A percentile compares a stretch with the other conserved stretches of the same genome.
Evolutionary conservation across 1,140 invertebrate genomes (phyloP).

Genomic region (Samia ricini): DNA sequence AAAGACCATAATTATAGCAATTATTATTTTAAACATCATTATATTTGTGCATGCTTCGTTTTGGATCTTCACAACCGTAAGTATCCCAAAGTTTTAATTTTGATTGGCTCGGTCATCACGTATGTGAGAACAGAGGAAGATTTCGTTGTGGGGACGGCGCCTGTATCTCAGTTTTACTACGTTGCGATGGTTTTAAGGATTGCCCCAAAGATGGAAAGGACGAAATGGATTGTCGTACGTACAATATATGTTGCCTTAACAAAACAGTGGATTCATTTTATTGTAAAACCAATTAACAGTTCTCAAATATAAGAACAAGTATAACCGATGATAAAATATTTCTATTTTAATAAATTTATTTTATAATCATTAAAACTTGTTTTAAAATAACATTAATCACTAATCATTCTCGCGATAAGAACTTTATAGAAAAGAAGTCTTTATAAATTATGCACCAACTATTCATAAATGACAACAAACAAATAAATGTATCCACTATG

Average conservation of each 20-base stretch:
- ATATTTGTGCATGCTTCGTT: constrained; percentile 13
- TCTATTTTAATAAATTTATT: too few relatives aligned
- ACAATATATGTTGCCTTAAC: constrained; percentile 18
- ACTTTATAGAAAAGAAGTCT: too few relatives aligned
- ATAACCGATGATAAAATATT: too few relatives aligned
- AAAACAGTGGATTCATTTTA: constrained; percentile 11
- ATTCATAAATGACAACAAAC: too few relatives aligned
- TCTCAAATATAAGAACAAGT: too few relatives aligned
- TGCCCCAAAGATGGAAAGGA: constrained; percentile 79
- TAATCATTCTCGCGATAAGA: too few relatives aligned
- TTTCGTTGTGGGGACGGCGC: constrained; percentile 80
- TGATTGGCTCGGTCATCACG: constrained; percentile 58
- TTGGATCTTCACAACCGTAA: constrained; percentile 48
- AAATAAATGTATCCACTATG: not conserved
- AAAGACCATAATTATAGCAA: too few relatives aligned
- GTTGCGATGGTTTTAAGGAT: constrained; percentile 77
- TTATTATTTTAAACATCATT: not conserved
- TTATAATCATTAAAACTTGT: too few relatives aligned
- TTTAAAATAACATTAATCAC: too few relatives aligned
- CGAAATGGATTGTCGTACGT: constrained; percentile 79
- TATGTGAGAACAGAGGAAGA: constrained; percentile 56
- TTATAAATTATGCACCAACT: too few relatives aligned
- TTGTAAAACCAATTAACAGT: not conserved
- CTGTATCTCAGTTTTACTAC: constrained; percentile 83
- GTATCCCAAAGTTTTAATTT: constrained; percentile 33